These are phyloP conservation scores for Lumbricus terrestris DNA, from an alignment of 2,888 invertebrate genomes.

Conservation along the genomic window DNA sequence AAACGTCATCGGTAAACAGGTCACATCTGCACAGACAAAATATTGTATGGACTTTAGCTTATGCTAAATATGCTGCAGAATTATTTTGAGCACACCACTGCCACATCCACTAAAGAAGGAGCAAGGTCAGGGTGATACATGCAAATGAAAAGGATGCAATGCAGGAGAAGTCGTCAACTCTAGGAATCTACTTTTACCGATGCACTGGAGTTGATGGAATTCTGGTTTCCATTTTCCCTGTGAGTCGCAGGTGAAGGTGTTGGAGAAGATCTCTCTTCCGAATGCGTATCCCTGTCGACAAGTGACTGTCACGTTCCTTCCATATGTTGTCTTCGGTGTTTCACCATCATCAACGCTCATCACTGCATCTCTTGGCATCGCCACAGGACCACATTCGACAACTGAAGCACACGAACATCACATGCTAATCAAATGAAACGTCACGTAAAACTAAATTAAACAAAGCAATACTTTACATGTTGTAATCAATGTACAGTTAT, in stretches of 20 bases:
- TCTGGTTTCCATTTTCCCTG: background rate
- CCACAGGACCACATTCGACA: background rate
- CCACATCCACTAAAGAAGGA: too few relatives aligned
- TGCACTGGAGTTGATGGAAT: background rate
- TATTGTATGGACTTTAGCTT: background rate
- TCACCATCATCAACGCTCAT: background rate
- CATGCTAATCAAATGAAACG: background rate
- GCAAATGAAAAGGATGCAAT: too few relatives aligned
- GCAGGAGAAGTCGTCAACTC: background rate
- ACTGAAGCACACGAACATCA: background rate
- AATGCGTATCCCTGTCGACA: background rate
- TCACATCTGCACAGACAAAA: background rate
- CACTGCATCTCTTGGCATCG: background rate
- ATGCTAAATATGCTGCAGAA: too few relatives aligned
- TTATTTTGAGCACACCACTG: background rate
- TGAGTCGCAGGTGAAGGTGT: slow-evolving; percentile 3
- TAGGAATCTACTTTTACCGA: background rate
- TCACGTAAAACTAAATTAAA: background rate
- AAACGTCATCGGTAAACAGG: background rate
- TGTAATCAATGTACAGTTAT: too few relatives aligned
- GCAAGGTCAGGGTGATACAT: background rate
- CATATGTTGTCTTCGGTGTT: background rate
- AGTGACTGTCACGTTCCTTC: background rate
- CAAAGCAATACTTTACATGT: background rate
- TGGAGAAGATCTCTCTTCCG: background rate